Percentiles rank a stretch among this genome's conserved stretches.
phyloP scores from a whole-genome alignment of 92 coral and sea anemone species.

The Parazoanthus swiftii region DNA sequence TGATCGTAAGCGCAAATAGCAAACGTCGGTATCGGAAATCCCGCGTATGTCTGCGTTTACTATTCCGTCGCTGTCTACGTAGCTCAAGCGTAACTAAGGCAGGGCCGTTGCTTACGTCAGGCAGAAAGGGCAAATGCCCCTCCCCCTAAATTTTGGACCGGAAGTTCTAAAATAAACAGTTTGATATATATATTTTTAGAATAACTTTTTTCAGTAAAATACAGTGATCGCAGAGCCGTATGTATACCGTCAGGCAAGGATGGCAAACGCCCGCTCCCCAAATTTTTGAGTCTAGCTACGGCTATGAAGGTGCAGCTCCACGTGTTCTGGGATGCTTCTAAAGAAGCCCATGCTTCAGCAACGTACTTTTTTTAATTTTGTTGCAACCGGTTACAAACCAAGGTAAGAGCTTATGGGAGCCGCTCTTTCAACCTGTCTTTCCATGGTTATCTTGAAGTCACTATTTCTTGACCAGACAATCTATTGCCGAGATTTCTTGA shows the following conservation, averaged over 20 bases:
- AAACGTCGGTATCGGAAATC: slow-evolving; percentile 36
- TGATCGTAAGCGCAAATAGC: slow-evolving; percentile 7
- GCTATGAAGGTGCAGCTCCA: not conserved
- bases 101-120: too few relatives aligned
- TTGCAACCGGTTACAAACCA: not conserved
- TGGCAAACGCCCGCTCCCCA: too few relatives aligned
- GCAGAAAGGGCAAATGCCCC: too few relatives aligned
- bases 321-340: too few relatives aligned
- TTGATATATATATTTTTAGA: too few relatives aligned
- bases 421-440: slow-evolving; percentile 32
- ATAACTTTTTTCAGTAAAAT: too few relatives aligned
- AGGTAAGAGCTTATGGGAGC: not conserved
- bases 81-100: not conserved
- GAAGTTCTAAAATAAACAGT: too few relatives aligned
- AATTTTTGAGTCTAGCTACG: too few relatives aligned
- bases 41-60: slow-evolving; percentile 9
- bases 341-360: too few relatives aligned
- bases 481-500: slow-evolving; percentile 54
- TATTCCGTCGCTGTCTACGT: slow-evolving; percentile 23
- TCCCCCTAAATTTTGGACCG: too few relatives aligned
- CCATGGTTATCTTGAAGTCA: slow-evolving; percentile 32
- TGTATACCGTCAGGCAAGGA: too few relatives aligned
- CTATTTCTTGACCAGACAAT: slow-evolving; percentile 33
- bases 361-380: not conserved
- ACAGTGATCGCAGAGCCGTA: too few relatives aligned